Conservation (phyloP, 2,797 vertebrate species). For the Limnodromus scolopaceus region DNA sequence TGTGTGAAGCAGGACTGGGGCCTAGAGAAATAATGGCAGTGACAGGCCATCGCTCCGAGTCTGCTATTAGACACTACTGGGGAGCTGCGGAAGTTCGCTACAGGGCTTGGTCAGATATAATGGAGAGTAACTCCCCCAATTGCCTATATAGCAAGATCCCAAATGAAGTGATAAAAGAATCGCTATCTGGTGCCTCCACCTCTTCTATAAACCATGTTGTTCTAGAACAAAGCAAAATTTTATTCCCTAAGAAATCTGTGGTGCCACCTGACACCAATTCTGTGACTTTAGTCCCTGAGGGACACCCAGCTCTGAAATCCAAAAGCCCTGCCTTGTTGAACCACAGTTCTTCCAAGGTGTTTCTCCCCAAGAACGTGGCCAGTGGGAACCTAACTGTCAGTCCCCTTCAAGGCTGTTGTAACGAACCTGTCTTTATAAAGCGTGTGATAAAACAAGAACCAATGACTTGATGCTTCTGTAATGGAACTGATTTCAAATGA, state of each 20-base stretch:
- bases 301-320: neutral
- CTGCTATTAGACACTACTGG: constrained; percentile 64
- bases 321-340: neutral
- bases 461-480: constrained; percentile 46
- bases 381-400: neutral
- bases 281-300: constrained; percentile 12
- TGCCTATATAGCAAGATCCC: constrained; percentile 29
- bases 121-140: neutral
- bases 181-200: neutral
- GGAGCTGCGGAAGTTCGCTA: constrained; percentile 61
- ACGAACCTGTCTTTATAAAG: constrained; percentile 17
- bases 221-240: constrained; percentile 37
- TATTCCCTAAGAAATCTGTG: constrained; percentile 4
- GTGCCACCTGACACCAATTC: neutral
- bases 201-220: neutral
- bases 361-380: neutral
- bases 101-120: constrained; percentile 55
- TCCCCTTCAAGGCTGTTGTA: constrained; percentile 14
- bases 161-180: constrained; percentile 24
- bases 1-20: constrained; percentile 71
- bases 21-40: constrained; percentile 70
- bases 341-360: neutral
- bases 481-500: neutral
- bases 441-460: constrained; percentile 55
- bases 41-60: constrained; percentile 59